These are phyloP conservation scores for Eupithecia pulchellata DNA, from an alignment of 2,888 invertebrate genomes.

Conservation along the genomic window DNA sequence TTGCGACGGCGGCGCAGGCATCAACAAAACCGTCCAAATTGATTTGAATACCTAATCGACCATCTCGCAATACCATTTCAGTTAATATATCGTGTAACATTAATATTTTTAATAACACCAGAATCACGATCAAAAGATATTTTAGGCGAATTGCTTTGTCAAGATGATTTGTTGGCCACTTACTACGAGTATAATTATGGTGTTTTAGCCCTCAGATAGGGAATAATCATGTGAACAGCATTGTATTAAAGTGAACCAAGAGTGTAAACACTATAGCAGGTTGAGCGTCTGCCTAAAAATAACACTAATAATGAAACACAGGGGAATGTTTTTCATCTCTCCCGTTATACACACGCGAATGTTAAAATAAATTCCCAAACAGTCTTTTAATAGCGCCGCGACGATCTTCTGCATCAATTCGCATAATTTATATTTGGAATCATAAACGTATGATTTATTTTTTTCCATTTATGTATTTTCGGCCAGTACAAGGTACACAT, in stretches of 20 bases:
- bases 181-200: constrained; percentile 45
- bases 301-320: constrained; percentile 83
- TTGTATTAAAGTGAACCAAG: constrained; percentile 76
- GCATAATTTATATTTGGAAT: constrained; percentile 75
- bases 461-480: constrained; percentile 60
- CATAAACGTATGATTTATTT: constrained; percentile 75
- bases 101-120: constrained; percentile 63
- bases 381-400: constrained; percentile 78
- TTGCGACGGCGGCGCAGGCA: constrained; percentile 67
- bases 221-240: constrained; percentile 71
- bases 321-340: constrained; percentile 85
- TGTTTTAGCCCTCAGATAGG: constrained; percentile 42
- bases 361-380: constrained; percentile 84
- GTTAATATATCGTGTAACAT: constrained; percentile 71
- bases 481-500: constrained; percentile 62
- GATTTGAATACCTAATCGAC: constrained; percentile 74
- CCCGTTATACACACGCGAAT: constrained; percentile 81
- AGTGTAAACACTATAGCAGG: constrained; percentile 81
- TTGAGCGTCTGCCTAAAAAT: constrained; percentile 81
- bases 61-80: constrained; percentile 69
- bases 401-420: constrained; percentile 79
- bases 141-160: constrained; percentile 65
- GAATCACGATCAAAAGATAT: constrained; percentile 63
- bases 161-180: constrained; percentile 63
- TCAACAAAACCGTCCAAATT: constrained; percentile 72